phyloP scores from a whole-genome alignment of 2,113 vertebrate genomes.

The Cebus imitator region DNA sequence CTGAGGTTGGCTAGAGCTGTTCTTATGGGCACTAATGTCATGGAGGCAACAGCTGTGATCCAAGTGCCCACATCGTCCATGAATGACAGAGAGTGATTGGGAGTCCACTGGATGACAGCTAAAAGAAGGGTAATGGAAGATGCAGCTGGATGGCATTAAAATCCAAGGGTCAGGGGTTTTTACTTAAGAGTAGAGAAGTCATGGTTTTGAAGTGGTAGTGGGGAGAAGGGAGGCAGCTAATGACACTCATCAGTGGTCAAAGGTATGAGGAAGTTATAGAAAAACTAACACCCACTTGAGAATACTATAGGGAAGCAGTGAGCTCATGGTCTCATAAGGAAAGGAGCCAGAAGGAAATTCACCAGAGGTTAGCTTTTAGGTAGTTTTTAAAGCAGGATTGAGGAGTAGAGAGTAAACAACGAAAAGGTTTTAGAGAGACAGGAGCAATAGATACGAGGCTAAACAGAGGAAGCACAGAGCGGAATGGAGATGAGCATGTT shows the following conservation, averaged over 20 bases:
- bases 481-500: not conserved
- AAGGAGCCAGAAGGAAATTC: not conserved
- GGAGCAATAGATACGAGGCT: not conserved
- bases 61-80: not conserved
- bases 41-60: not conserved
- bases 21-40: not conserved
- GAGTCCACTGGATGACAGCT: not conserved
- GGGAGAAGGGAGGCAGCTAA: not conserved
- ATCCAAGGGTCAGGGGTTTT: not conserved
- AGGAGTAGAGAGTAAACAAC: not conserved
- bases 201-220: not conserved
- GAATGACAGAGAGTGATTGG: not conserved
- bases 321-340: not conserved
- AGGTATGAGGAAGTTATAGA: not conserved
- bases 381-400: not conserved
- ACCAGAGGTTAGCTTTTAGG: not conserved
- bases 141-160: not conserved
- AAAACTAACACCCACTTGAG: not conserved
- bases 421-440: not conserved
- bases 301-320: not conserved
- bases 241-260: not conserved
- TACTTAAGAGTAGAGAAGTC: not conserved
- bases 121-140: not conserved
- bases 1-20: not conserved
- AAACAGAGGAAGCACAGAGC: not conserved